These are phyloP conservation scores for Nudaria mundana DNA, from an alignment of 2,888 invertebrate species.

Conservation along the genomic window DNA sequence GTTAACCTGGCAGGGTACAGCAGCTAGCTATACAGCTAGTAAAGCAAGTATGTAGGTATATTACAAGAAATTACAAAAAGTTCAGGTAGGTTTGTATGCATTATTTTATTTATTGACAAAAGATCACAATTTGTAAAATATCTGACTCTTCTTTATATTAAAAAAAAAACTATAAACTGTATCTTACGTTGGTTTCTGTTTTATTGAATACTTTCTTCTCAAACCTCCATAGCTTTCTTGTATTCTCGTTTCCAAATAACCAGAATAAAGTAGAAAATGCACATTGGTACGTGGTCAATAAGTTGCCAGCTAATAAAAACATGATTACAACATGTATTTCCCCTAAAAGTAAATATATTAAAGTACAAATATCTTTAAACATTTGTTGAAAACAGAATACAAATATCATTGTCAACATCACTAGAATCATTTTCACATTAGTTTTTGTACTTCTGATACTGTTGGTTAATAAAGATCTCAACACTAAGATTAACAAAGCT, in stretches of 20 bases:
- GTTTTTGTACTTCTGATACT: conserved; percentile 39
- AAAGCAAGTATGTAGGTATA: too few species aligned
- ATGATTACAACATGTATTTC: conserved; percentile 19
- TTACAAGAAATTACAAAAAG: too few species aligned
- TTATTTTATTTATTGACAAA: too few species aligned
- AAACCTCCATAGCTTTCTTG: conserved; percentile 55
- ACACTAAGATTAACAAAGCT: conserved; percentile 45
- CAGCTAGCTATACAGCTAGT: too few species aligned
- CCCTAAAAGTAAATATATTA: conserved; percentile 36
- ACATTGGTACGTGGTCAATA: conserved; percentile 57
- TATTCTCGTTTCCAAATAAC: conserved; percentile 64
- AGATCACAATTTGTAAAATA: too few species aligned
- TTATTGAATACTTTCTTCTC: conserved; percentile 16
- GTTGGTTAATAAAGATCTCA: conserved; percentile 51
- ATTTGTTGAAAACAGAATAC: conserved; percentile 62
- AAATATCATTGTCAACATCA: conserved; percentile 58
- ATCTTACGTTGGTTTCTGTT: conserved; percentile 9
- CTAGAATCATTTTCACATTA: conserved; percentile 47
- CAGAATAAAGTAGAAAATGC: conserved; percentile 61
- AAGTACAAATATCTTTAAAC: conserved; percentile 49
- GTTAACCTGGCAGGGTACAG: too few species aligned
- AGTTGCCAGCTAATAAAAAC: conserved; percentile 30
- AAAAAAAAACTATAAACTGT: conserved; percentile 11
- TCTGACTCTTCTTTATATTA: not conserved
- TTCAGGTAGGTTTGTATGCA: not conserved